Conservation (phyloP, 2,888 invertebrate genomes). For the Acleris holmiana region DNA sequence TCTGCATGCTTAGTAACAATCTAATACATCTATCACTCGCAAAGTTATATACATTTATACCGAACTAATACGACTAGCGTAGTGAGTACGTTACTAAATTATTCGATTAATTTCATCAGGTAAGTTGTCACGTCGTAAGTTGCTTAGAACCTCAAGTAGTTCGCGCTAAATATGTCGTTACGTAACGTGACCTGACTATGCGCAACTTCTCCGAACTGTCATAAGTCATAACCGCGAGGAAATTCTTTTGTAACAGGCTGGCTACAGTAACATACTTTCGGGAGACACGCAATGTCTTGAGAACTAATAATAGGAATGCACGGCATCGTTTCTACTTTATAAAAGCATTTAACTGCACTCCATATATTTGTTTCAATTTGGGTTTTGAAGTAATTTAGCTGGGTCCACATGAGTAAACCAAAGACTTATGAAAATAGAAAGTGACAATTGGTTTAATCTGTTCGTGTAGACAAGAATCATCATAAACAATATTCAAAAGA, state of each 20-base stretch:
- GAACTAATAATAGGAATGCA: conserved; percentile 22
- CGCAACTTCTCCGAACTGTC: conserved; percentile 35
- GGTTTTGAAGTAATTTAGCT: too few species aligned
- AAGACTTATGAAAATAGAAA: too few species aligned
- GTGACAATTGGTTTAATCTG: too few species aligned
- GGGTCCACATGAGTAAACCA: too few species aligned
- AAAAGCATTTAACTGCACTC: neutral
- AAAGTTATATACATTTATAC: too few species aligned
- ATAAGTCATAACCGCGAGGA: conserved; percentile 33
- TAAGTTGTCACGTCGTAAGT: conserved; percentile 25
- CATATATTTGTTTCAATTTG: too few species aligned
- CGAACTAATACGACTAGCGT: too few species aligned
- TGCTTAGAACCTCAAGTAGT: conserved; percentile 28
- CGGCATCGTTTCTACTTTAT: conserved; percentile 7
- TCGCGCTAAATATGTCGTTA: conserved; percentile 34
- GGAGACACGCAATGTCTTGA: conserved; percentile 24
- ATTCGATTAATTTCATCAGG: conserved; percentile 30
- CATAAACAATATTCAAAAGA: too few species aligned
- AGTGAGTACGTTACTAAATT: conserved; percentile 11
- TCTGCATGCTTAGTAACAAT: too few species aligned
- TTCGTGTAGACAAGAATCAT: too few species aligned
- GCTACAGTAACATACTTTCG: conserved; percentile 24
- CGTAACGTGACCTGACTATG: conserved; percentile 34
- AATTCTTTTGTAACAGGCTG: conserved; percentile 36
- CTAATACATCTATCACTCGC: too few species aligned